Percentiles rank a stretch among this genome's conserved stretches.
Conservation (phyloP, 2,888 invertebrate genomes). For the Acanthoscelides obtectus region DNA sequence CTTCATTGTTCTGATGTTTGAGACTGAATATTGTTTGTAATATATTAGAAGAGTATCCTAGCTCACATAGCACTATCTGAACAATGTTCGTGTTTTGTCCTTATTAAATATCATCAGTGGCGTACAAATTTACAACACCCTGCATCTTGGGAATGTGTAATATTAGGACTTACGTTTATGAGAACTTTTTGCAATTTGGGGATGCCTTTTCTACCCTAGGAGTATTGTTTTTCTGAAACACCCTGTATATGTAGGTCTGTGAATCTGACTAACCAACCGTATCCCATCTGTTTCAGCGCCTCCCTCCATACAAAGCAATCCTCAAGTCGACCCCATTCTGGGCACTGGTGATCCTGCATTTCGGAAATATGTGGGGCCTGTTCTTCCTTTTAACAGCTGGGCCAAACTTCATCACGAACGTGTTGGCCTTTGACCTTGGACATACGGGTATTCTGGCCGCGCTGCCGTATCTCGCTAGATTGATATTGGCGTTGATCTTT, state of each 20-base stretch:
- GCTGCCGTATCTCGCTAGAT: conserved; percentile 65
- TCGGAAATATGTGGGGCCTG: conserved; percentile 72
- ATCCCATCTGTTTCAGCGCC: conserved; percentile 18
- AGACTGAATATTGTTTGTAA: too few species aligned
- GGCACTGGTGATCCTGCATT: conserved; percentile 62
- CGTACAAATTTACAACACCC: too few species aligned
- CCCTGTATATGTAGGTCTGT: neutral
- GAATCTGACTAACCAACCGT: neutral
- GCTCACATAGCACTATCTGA: too few species aligned
- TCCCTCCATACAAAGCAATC: conserved; percentile 62
- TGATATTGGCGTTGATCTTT: conserved; percentile 65
- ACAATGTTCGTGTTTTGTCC: too few species aligned
- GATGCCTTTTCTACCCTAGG: too few species aligned
- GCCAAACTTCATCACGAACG: conserved; percentile 68
- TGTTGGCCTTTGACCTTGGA: conserved; percentile 65
- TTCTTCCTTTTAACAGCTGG: conserved; percentile 73
- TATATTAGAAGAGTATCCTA: too few species aligned
- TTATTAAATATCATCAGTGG: too few species aligned
- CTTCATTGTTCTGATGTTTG: too few species aligned
- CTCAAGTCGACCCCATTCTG: conserved; percentile 64
- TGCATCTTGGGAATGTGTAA: too few species aligned
- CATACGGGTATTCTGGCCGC: conserved; percentile 68
- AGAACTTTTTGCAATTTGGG: too few species aligned
- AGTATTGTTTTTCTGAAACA: too few species aligned
- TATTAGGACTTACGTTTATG: too few species aligned